These are phyloP conservation scores for Echinometra lucunter DNA, from an alignment of 53 echinoderm and acorn worm species.

Conservation along the genomic window DNA sequence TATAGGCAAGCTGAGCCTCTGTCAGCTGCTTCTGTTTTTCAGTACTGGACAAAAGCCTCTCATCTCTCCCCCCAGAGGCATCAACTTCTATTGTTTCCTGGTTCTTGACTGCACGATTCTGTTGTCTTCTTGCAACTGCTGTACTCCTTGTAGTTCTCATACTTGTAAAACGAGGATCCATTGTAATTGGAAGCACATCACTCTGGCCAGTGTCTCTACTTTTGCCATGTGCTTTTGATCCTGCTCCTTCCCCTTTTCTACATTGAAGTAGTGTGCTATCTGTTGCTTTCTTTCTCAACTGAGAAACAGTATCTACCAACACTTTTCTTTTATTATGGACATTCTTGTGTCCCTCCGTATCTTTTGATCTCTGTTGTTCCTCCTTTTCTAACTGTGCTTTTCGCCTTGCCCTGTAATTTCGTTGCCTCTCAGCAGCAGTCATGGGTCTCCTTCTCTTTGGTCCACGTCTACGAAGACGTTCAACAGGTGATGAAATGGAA, in stretches of 20 bases:
- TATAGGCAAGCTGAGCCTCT: background rate
- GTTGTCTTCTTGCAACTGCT: background rate
- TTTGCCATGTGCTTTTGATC: background rate
- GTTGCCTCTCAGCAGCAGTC: slow-evolving; percentile 46
- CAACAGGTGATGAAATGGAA: background rate
- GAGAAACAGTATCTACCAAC: background rate
- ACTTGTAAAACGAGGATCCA: background rate
- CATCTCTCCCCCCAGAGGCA: background rate
- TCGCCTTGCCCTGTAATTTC: slow-evolving; percentile 13
- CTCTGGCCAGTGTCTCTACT: background rate
- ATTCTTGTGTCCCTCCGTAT: background rate
- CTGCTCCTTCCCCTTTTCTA: background rate
- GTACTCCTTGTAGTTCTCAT: background rate
- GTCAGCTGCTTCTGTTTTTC: background rate
- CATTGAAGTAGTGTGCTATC: background rate
- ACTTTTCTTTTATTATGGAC: background rate
- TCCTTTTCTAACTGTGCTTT: background rate
- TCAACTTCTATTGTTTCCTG: background rate
- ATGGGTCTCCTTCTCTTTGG: background rate
- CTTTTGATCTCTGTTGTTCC: background rate
- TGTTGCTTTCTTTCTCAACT: background rate
- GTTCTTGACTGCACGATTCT: background rate
- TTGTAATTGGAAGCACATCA: background rate
- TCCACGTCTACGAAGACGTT: background rate
- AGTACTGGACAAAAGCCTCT: background rate